phyloP scores from a whole-genome alignment of 2,113 vertebrate species.

The Cryptomyrus ogoouensis region DNA sequence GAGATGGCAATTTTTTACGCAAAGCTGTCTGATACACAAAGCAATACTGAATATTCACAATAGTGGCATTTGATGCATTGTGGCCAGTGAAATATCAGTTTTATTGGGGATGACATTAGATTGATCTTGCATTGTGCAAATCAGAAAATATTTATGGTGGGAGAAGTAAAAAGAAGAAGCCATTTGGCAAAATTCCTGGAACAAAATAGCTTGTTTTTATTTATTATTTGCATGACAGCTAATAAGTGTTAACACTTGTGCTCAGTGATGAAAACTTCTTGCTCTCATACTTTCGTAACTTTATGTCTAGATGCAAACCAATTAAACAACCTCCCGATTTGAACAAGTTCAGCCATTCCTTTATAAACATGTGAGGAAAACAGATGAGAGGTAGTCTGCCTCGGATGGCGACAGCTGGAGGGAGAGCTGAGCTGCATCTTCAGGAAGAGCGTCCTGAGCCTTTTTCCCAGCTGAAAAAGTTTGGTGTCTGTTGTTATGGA shows the following conservation, averaged over 20 bases:
- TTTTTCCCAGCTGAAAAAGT: background rate
- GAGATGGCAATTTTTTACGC: background rate
- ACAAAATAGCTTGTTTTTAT: background rate
- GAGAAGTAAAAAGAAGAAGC: background rate
- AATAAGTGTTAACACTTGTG: background rate
- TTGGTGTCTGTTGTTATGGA: slow-evolving; percentile 21
- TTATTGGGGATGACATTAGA: background rate
- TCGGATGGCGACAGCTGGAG: slow-evolving; percentile 39
- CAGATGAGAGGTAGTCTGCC: slow-evolving; percentile 34
- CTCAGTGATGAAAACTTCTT: background rate
- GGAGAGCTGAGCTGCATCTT: slow-evolving; percentile 29
- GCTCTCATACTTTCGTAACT: background rate
- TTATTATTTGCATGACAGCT: background rate
- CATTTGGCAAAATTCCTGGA: background rate
- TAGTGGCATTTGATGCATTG: background rate
- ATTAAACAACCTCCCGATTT: background rate
- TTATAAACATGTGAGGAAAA: background rate
- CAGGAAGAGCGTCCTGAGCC: slow-evolving; percentile 23
- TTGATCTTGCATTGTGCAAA: background rate
- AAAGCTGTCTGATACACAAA: background rate
- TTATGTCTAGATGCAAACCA: background rate
- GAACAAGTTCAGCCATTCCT: background rate
- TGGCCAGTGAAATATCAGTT: background rate
- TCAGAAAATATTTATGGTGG: background rate
- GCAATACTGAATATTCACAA: background rate